Evolutionary conservation across 2,113 vertebrate species (phyloP).

Genomic region (Clupea harengus): DNA sequence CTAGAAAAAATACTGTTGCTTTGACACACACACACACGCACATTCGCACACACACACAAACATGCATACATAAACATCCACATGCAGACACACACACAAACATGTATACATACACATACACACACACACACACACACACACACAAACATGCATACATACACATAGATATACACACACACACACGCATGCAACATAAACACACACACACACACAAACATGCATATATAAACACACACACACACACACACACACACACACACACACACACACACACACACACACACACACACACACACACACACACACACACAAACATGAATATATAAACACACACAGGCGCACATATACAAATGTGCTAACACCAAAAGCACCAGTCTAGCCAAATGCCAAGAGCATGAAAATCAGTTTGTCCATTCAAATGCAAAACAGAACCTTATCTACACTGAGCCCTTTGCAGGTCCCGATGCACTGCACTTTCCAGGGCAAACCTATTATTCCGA

Average conservation of each 20-base stretch:
- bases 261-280: slow-evolving; percentile 22
- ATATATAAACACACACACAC: slow-evolving; percentile 24
- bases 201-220: slow-evolving; percentile 29
- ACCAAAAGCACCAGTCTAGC: slow-evolving; percentile 55
- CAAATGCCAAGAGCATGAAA: slow-evolving; percentile 67
- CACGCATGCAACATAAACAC: neutral
- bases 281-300: slow-evolving; percentile 45
- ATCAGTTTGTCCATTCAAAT: slow-evolving; percentile 68
- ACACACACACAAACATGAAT: slow-evolving; percentile 50
- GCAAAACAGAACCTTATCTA: slow-evolving; percentile 74
- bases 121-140: slow-evolving; percentile 12
- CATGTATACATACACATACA: slow-evolving; percentile 24
- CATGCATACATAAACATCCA: slow-evolving; percentile 33
- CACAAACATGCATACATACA: slow-evolving; percentile 45
- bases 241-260: neutral
- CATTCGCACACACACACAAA: slow-evolving; percentile 33
- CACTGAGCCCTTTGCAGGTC: slow-evolving; percentile 57
- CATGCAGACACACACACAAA: slow-evolving; percentile 22
- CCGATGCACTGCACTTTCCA: slow-evolving; percentile 62
- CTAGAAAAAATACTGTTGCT: slow-evolving; percentile 20
- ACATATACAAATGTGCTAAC: neutral
- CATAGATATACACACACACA: slow-evolving; percentile 33
- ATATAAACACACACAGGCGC: slow-evolving; percentile 56
- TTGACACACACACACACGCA: slow-evolving; percentile 16
- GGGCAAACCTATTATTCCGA: slow-evolving; percentile 67